Evolutionary conservation across 2,888 invertebrate species (phyloP), one percentile per base, ranked within the genome.

Genomic region (Melieria omissa): DNA sequence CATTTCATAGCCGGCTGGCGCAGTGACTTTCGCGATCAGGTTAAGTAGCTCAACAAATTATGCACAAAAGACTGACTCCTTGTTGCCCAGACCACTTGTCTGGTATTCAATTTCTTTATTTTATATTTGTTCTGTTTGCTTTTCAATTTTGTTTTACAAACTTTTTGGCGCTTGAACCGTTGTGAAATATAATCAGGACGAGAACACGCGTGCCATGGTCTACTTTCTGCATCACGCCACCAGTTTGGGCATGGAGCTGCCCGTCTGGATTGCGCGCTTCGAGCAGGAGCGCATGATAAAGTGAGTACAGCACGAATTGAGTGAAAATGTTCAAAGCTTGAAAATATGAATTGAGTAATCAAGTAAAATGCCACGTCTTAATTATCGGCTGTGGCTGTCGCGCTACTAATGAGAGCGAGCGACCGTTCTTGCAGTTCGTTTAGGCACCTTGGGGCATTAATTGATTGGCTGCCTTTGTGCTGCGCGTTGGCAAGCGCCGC

Each of bases 1-100:
- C 93, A 94, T 80, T 93, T 94, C 78, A 88, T 95, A 75, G 93
- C 94, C 0, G 95, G 95, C 5, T 95, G 95, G 95, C 93, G 94
- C 81, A 94, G 95, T 76, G 95, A 95, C 85, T 95, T 94, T 81
- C 89, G 89, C 77, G 91, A 91, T 81, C 87, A 87, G 83, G 87
- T 86, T 76, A 75, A 79, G 77, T 65, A 5, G 7, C 14, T 61
- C 42, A 44, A 60, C 44, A n/a, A n/a, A 44, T 61, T 61, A 14
- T 16, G 61, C 61, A 14, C 46, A 46, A 10, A 46, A 16, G 45
- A 4, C 9, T 14, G 42, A 6, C 14, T 14, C 8, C 57, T 57
- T 61, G 16, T 49, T 29, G 12, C 47, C 29, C n/a, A n/a, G n/a
- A 4, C 5, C 42, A 61, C 8, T 61, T 62, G 9, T 63, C n/a